Percentiles rank a stretch among this genome's conserved stretches.
Evolutionary conservation across 2,888 invertebrate genomes (phyloP).

Genomic region (Drosophila pseudotakahashii): DNA sequence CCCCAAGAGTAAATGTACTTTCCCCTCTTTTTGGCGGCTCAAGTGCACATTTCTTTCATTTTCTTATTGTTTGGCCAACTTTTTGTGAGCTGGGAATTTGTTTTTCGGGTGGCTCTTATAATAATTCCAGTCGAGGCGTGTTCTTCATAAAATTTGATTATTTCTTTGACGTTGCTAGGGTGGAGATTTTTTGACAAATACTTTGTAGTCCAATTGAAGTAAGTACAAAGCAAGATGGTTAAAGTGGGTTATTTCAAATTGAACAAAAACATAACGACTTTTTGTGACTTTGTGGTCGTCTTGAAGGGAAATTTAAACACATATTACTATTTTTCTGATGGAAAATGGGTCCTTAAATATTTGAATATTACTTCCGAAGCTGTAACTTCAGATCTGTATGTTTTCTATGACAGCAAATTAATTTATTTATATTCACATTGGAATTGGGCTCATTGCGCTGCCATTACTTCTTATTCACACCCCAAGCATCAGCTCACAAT

Average conservation of each 20-base stretch:
- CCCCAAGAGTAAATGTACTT: conserved; percentile 16
- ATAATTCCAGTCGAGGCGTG: conserved; percentile 33
- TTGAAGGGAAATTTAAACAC: background rate
- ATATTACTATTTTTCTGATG: too few relatives aligned
- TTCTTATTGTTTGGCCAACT: conserved; percentile 38
- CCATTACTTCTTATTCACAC: conserved; percentile 23
- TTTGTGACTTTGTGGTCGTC: background rate
- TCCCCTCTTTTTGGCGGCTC: conserved; percentile 19
- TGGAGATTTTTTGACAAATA: background rate
- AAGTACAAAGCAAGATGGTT: background rate
- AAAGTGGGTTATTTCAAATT: conserved; percentile 10
- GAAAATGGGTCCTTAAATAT: too few relatives aligned
- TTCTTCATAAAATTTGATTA: conserved; percentile 39
- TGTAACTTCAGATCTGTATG: too few relatives aligned
- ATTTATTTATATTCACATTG: conserved; percentile 6
- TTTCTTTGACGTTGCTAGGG: conserved; percentile 29
- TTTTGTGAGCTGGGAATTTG: conserved; percentile 33
- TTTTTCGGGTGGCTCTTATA: conserved; percentile 29
- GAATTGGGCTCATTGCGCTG: background rate
- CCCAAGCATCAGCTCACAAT: conserved; percentile 12
- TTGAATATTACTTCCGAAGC: too few relatives aligned
- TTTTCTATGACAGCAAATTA: background rate
- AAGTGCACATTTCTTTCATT: conserved; percentile 37
- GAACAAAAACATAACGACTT: conserved; percentile 1
- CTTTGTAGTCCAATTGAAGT: conserved; percentile 13